Conservation (phyloP, 2,113 vertebrate genomes). For the Cardinalis cardinalis region DNA sequence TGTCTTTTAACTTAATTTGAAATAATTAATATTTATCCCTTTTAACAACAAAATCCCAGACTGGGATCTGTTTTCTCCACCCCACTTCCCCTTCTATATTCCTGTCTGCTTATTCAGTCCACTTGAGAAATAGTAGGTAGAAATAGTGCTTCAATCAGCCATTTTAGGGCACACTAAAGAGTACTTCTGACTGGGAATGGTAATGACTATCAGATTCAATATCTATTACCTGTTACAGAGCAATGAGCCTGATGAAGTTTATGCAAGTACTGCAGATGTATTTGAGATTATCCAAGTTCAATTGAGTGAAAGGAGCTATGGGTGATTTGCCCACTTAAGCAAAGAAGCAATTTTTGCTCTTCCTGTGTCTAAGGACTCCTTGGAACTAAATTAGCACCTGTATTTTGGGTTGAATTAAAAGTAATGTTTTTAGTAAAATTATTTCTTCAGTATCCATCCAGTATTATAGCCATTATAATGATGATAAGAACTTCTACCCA, state of each 20-base stretch:
- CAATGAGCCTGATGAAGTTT: not conserved
- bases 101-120: constrained; percentile 5
- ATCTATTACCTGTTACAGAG: not conserved
- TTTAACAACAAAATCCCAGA: not conserved
- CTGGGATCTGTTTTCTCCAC: constrained; percentile 15
- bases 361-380: not conserved
- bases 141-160: constrained; percentile 39
- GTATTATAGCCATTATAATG: not conserved
- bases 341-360: not conserved
- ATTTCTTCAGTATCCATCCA: not conserved
- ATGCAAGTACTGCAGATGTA: not conserved
- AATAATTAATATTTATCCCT: constrained; percentile 52
- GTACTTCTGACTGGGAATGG: not conserved
- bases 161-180: constrained; percentile 2
- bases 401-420: not conserved
- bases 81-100: not conserved
- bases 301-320: not conserved
- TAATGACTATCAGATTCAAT: constrained; percentile 10
- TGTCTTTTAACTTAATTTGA: not conserved
- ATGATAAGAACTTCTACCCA: not conserved
- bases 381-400: not conserved
- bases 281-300: not conserved
- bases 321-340: not conserved
- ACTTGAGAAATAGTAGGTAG: constrained; percentile 23
- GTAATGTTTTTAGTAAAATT: not conserved